phyloP scores from a whole-genome alignment of 2,797 vertebrate species.

The Hoplostethus atlanticus region DNA sequence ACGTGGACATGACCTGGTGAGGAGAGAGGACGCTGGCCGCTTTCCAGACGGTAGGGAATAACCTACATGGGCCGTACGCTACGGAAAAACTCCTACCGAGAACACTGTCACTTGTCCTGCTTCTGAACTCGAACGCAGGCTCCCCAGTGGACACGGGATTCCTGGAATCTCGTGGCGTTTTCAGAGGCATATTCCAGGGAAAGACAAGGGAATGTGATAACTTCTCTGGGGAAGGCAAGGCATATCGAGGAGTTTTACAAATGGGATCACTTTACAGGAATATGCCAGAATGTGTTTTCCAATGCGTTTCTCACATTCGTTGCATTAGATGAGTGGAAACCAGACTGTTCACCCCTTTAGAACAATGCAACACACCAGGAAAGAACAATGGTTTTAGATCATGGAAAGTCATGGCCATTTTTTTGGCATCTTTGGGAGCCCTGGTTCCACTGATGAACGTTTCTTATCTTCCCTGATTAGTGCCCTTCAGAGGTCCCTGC shows the following conservation, averaged over 20 bases:
- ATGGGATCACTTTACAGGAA: too few relatives aligned
- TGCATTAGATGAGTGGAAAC: too few relatives aligned
- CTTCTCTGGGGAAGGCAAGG: too few relatives aligned
- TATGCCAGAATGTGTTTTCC: too few relatives aligned
- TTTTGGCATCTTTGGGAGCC: neutral
- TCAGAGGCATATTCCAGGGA: neutral
- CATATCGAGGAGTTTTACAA: too few relatives aligned
- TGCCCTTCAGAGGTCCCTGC: neutral
- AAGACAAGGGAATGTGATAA: neutral
- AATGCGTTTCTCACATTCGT: too few relatives aligned
- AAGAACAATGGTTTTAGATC: too few relatives aligned
- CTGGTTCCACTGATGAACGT: neutral
- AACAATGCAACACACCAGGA: too few relatives aligned
- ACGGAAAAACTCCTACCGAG: neutral
- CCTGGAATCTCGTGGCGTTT: too few relatives aligned
- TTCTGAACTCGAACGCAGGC: too few relatives aligned
- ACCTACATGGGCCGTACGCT: neutral
- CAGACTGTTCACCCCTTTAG: too few relatives aligned
- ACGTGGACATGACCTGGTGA: slow-evolving; percentile 91
- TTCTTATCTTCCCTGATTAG: neutral
- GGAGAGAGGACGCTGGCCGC: slow-evolving; percentile 20
- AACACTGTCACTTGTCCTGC: neutral
- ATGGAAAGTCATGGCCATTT: neutral
- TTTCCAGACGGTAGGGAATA: slow-evolving; percentile 16
- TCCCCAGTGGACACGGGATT: neutral